Base-by-base conservation (phyloP, 2,113 vertebrate species). In the Elanus axillaris region DNA sequence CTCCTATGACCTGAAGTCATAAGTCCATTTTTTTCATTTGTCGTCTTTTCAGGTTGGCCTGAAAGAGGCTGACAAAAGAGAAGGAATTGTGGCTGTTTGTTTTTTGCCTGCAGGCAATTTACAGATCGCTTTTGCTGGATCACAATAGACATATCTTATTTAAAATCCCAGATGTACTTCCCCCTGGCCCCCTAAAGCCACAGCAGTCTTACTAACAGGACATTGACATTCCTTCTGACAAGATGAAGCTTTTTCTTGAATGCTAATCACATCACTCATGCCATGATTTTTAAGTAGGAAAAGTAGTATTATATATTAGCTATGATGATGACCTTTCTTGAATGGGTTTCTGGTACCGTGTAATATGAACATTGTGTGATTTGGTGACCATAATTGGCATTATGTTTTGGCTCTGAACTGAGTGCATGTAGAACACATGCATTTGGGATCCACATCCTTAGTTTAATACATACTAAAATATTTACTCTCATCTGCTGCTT, bases 161-260 rank as follows among this genome's bases (percentile, higher is more conserved):
- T 78, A 66, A 94, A 94, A 82, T 82, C 56, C 53, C 20, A n/a
- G n/a, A 14, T 47, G 32, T 92, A 25, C 60, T 83, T 27, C 20
- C 21, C 55, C 20, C 42, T 19, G 13, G 11, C 27, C 55, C n/a
- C 52, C 20, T 25, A n/a, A 50, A 86, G 29, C 60, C 86, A 22
- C 50, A 60, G 43, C 71, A 79, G 13, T 56, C 55, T 91, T 38
- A 11, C 38, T 52, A 9, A 42, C 11, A 16, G 66, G 77, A 81
- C 48, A 11, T 7, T 68, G 75, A 59, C 96, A 72, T 85, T 96
- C 52, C 53, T 94, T 91, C 58, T 91, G 83, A 89, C 80, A 73
- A 58, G 11, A 13, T 40, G 75, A 63, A 92, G 47, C 86, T 96
- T 94, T 93, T 96, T 93, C 85, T 94, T 97, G 94, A 91, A 73